Percentiles rank a stretch among this genome's conserved stretches.
Evolutionary conservation across 2,113 vertebrate genomes (phyloP).

Genomic region (Brienomyrus longianalis): DNA sequence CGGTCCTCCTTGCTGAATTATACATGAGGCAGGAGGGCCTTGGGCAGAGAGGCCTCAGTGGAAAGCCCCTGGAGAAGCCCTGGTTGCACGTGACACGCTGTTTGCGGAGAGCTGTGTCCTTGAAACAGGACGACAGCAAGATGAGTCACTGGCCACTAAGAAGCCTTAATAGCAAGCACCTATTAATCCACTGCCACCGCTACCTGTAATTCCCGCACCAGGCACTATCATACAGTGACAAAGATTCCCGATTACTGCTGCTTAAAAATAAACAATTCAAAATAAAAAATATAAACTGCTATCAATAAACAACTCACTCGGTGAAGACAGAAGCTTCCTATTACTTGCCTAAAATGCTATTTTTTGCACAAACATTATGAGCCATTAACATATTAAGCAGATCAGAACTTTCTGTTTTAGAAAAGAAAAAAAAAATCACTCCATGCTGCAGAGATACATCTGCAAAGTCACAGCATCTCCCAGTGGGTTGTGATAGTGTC

Average conservation of each 20-base stretch:
- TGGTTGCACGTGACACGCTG: not conserved
- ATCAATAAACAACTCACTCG: not conserved
- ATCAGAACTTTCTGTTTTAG: not conserved
- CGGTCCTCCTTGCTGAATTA: constrained; percentile 16
- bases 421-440: too few species aligned
- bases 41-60: not conserved
- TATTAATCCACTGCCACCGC: not conserved
- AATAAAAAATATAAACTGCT: not conserved
- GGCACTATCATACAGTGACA: not conserved
- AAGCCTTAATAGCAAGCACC: not conserved
- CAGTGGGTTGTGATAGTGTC: not conserved
- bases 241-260: not conserved
- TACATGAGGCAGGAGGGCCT: constrained; percentile 12
- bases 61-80: not conserved
- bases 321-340: not conserved
- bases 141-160: not conserved
- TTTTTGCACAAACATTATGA: not conserved
- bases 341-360: not conserved
- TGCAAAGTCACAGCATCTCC: not conserved
- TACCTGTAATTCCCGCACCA: not conserved
- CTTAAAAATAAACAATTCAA: not conserved
- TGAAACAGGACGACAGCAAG: constrained; percentile 15
- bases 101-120: constrained; percentile 1
- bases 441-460: not conserved
- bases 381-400: not conserved